Evolutionary conservation across 2,113 vertebrate species (phyloP), one percentile per base, ranked within the genome.

Genomic region (Prietella phreatophila): DNA sequence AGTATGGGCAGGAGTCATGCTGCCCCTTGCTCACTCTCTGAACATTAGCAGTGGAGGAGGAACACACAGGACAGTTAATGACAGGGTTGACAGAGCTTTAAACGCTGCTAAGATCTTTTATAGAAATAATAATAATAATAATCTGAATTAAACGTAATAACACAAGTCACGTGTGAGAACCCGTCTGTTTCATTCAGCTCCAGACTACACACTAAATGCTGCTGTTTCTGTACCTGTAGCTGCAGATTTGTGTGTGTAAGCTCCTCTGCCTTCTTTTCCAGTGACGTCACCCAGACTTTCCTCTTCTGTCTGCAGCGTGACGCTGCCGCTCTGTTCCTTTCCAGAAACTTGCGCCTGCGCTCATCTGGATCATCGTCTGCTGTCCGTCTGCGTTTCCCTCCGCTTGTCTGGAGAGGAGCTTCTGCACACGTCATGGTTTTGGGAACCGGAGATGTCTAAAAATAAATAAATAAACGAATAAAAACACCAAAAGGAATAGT

Each of bases 231-330:
- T 94, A 99, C 98, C 98, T 99, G 98, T 94, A 99, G 97, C 93
- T 99, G 97, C 95, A 99, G 97, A 96, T 99, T 99, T 91, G 97
- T 99, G 95, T 99, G 98, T 90, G 97, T 99, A 93, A 99, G 95
- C 95, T 99, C 98, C 93, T 99, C 98, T 73, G 98, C 98, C 95
- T 99, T 99, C 96, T 98, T 99, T 96, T 99, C 98, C 96, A 99
- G 94, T 88, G 98, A 98, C 91, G 96, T 96, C 96, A 99, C 98
- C 98, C 98, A 99, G 94, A 99, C 94, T 94, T 99, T 99, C 95
- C 98, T 98, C 95, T 99, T 99, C 96, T 99, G 98, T 93, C 98
- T 96, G 95, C 98, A 99, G 90, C 98, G 97, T 1, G 98, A 98
- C 90, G 98, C 98, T 1, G 98, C 98, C 0, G 98, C 98, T 91